Evolutionary conservation across 2,113 vertebrate species (phyloP).

Genomic region (Cheirogaleus medius): DNA sequence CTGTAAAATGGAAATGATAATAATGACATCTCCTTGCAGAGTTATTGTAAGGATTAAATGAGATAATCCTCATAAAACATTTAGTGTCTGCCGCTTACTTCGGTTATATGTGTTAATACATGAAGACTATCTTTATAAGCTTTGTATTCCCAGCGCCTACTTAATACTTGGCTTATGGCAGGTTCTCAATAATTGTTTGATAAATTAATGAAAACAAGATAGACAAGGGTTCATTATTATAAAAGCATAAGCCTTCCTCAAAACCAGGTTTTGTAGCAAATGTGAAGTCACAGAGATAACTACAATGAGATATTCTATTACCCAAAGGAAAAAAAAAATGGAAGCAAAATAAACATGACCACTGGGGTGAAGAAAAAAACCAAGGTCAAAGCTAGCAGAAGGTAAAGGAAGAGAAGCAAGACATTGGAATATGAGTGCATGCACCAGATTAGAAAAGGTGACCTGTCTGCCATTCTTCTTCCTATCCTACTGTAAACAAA

Average conservation of each 20-base stretch:
- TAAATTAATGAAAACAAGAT: not conserved
- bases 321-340: not conserved
- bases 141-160: not conserved
- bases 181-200: not conserved
- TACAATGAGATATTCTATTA: not conserved
- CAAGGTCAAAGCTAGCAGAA: not conserved
- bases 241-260: not conserved
- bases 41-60: not conserved
- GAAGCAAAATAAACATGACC: not conserved
- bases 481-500: not conserved
- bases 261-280: not conserved
- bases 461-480: not conserved
- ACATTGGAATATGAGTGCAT: not conserved
- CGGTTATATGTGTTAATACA: not conserved
- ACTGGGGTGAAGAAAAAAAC: not conserved
- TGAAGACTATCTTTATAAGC: not conserved
- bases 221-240: not conserved
- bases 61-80: not conserved
- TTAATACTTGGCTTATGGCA: not conserved
- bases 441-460: not conserved
- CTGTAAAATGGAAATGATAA: not conserved
- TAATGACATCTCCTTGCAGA: not conserved
- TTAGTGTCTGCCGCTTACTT: not conserved
- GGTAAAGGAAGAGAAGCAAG: not conserved
- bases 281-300: not conserved